Base-by-base conservation (phyloP, 2,797 vertebrate genomes). In the Intellagama lesueurii region DNA sequence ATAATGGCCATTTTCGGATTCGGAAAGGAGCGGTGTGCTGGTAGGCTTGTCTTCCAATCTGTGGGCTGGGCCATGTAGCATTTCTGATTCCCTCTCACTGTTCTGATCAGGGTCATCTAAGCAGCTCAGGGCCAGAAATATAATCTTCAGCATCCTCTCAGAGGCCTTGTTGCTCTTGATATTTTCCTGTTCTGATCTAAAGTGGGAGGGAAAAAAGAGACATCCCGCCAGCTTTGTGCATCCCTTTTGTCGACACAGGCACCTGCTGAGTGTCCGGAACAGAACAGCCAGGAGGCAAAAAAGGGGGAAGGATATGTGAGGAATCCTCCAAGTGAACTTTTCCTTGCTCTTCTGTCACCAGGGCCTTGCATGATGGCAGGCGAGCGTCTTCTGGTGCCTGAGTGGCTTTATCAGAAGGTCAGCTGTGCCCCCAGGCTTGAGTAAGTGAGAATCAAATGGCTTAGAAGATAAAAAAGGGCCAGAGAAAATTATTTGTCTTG, bases 111-210 rank as follows among this genome's bases (percentile, higher is more conserved):
- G 69, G 69, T 47, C 49, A 82, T 14, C 1, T 52, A 30, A 35
- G 64, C 24, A 40, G 35, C n/a, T 56, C 24, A 1, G 73, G 40
- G 7, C 22, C 40, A 49, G 40, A 82, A 19, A 83, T 49, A 47
- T 7, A 52, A 49, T 19, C 24, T 5, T n/a, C 14, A 4, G 73
- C 72, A 12, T 68, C 73, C 86, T 93, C 88, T 90, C 91, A 86
- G 79, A 89, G 94, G 90, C 75, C 68, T 89, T 17, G 0, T 90
- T 93, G 89, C 81, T 85, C 91, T 91, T 92, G 88, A 91, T 91
- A 68, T 91, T 73, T 91, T 85, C 87, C 89, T 90, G 78, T 87
- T 89, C 89, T 88, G 91, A 49, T 86, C 92, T 89, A 92, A 91
- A 92, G 91, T 90, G 91, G 89, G 86, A 83, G 69, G 92, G 17